phyloP scores from a whole-genome alignment of 2,113 vertebrate species.

The Mellivora capensis region DNA sequence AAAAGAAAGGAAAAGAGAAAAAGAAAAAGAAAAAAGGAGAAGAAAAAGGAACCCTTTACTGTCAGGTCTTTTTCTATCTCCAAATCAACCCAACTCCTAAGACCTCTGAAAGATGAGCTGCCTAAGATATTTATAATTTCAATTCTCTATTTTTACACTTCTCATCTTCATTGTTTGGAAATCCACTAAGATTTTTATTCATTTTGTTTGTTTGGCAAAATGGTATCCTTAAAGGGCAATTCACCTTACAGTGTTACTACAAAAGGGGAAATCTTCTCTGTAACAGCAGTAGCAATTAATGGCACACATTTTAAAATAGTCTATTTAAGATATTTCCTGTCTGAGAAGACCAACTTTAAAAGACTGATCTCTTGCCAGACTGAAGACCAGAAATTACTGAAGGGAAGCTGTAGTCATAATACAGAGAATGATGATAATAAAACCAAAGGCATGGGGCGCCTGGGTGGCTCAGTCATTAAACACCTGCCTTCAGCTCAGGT shows the following conservation, averaged over 20 bases:
- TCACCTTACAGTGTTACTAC: not conserved
- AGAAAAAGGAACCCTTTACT: not conserved
- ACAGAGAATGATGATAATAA: not conserved
- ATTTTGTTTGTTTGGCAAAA: constrained; percentile 52
- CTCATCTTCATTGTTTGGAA: constrained; percentile 35
- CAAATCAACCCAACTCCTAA: not conserved
- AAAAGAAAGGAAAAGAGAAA: not conserved
- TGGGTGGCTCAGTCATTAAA: too few species aligned
- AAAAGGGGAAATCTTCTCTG: constrained; percentile 37
- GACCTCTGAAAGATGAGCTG: not conserved
- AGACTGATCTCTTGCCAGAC: not conserved
- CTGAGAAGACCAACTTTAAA: constrained; percentile 48
- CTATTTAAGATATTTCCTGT: constrained; percentile 8
- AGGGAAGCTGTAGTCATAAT: not conserved
- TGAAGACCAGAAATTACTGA: constrained; percentile 33
- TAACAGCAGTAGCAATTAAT: constrained; percentile 45
- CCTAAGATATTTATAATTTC: constrained; percentile 13
- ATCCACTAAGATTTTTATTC: constrained; percentile 35
- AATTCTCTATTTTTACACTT: not conserved
- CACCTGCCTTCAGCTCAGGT: too few species aligned
- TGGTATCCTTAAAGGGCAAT: constrained; percentile 32
- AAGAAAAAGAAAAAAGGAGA: not conserved
- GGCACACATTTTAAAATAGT: constrained; percentile 38
- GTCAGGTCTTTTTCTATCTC: not conserved
- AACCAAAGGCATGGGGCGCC: not conserved